Evolutionary conservation across 2,888 invertebrate species (phyloP).

Genomic region (Chelonus formosanus): DNA sequence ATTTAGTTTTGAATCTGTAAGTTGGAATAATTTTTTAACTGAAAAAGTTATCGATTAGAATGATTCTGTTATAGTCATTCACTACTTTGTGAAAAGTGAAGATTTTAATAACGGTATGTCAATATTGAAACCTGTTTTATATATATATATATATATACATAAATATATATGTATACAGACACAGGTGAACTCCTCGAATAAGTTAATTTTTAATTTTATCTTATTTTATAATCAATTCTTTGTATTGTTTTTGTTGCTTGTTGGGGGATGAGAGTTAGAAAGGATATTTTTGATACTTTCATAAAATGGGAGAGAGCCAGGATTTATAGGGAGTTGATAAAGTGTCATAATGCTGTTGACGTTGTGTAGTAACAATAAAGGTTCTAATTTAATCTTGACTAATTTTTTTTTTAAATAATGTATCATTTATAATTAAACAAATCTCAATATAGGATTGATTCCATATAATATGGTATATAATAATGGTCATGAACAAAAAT

Average conservation of each 20-base stretch:
- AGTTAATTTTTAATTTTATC: conserved; percentile 56
- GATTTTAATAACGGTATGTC: conserved; percentile 30
- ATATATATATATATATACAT: conserved; percentile 48
- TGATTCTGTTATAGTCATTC: conserved; percentile 42
- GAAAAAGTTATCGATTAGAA: neutral
- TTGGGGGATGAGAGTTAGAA: conserved; percentile 62
- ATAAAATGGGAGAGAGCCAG: conserved; percentile 62
- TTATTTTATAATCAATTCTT: conserved; percentile 57
- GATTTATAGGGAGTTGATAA: conserved; percentile 56
- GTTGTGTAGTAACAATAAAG: conserved; percentile 57
- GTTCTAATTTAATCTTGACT: conserved; percentile 56
- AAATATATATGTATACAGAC: conserved; percentile 41
- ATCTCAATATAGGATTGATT: no score
- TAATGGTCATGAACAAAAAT: no score
- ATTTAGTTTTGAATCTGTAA: conserved; percentile 61
- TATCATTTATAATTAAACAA: neutral
- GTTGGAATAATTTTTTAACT: conserved; percentile 39
- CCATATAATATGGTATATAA: no score
- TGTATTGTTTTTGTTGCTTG: conserved; percentile 60
- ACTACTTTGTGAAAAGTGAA: conserved; percentile 34
- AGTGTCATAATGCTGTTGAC: conserved; percentile 56
- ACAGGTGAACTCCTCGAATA: conserved; percentile 53
- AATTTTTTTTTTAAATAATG: conserved; percentile 16
- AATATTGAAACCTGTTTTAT: no score
- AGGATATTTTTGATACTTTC: conserved; percentile 71